phyloP scores from a whole-genome alignment of 2,888 invertebrate genomes.

The Mycalesis mineus region DNA sequence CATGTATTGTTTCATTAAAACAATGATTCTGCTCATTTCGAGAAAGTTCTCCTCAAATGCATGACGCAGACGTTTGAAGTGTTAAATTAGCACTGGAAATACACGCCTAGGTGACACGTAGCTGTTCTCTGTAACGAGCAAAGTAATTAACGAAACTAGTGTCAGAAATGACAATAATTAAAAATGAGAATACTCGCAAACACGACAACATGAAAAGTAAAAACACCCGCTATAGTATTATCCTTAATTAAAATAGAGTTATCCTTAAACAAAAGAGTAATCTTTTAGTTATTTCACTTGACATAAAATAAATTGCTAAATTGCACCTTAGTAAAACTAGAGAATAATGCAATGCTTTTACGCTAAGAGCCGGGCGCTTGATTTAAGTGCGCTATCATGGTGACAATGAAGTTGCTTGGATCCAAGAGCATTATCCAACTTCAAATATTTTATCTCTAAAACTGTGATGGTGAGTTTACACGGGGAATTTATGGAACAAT shows the following conservation, averaged over 20 bases:
- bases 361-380: slow-evolving; percentile 22
- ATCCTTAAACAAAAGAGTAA: not conserved
- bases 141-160: not conserved
- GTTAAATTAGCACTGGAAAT: not conserved
- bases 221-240: not conserved
- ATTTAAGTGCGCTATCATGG: slow-evolving; percentile 22
- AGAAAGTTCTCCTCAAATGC: not conserved
- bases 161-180: not conserved
- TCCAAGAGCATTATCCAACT: slow-evolving; percentile 21
- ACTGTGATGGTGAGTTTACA: not conserved
- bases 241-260: not conserved
- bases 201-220: no score
- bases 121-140: not conserved
- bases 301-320: slow-evolving; percentile 6
- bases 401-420: slow-evolving; percentile 20
- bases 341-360: slow-evolving; percentile 23
- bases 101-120: not conserved
- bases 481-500: no score
- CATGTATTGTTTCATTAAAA: no score
- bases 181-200: no score
- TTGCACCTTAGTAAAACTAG: slow-evolving; percentile 18
- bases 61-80: not conserved
- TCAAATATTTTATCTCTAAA: slow-evolving; percentile 12
- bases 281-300: slow-evolving; percentile 5
- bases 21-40: no score